These are phyloP conservation scores for Dromas ardeola DNA, from an alignment of 2,113 vertebrate genomes.

Conservation along the genomic window DNA sequence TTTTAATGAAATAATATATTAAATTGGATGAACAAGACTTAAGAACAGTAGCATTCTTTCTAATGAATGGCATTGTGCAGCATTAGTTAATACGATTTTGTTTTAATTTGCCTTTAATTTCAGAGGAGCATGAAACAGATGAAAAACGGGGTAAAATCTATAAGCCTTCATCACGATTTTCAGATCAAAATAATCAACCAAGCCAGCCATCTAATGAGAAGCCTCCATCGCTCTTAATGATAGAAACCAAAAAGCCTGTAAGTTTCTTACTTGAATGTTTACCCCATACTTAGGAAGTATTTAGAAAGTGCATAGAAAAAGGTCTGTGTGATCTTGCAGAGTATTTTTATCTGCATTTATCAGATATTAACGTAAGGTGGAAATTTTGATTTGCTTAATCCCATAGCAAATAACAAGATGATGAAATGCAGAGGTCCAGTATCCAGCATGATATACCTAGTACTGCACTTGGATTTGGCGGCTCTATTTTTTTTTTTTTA, in stretches of 20 bases:
- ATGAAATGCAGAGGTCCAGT: not conserved
- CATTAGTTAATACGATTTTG: not conserved
- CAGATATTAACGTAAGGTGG: not conserved
- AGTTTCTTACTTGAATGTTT: slow-evolving; percentile 63
- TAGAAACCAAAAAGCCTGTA: slow-evolving; percentile 93
- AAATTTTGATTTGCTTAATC: not conserved
- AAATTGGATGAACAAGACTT: not conserved
- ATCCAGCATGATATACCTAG: not conserved
- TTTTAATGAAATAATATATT: not conserved
- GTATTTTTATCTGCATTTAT: not conserved
- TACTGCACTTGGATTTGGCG: not conserved
- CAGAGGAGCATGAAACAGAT: slow-evolving; percentile 90
- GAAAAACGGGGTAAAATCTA: slow-evolving; percentile 97
- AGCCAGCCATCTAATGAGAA: slow-evolving; percentile 85
- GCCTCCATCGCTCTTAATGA: slow-evolving; percentile 87
- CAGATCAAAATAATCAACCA: slow-evolving; percentile 87
- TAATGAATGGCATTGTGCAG: not conserved
- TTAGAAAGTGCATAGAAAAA: not conserved
- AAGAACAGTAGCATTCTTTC: not conserved
- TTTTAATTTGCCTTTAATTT: slow-evolving; percentile 55
- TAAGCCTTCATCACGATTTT: slow-evolving; percentile 92
- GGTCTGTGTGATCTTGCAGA: not conserved
- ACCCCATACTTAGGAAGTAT: not conserved
- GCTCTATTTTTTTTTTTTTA: not conserved
- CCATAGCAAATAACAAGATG: rapidly evolving